Conservation (phyloP, 1,140 invertebrate genomes). For the Venustaconcha ellipsiformis region DNA sequence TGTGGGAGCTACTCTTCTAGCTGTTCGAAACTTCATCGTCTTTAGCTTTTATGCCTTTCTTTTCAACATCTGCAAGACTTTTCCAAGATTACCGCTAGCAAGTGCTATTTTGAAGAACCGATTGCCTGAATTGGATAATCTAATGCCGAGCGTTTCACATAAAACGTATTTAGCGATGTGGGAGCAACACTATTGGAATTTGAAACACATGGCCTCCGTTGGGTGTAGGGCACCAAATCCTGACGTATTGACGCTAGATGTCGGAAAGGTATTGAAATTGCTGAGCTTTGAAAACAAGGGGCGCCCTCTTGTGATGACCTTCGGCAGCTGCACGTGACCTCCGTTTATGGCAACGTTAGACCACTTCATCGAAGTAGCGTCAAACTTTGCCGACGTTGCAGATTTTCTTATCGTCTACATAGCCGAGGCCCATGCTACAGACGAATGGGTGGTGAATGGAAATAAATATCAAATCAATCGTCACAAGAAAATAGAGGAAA, state of each 20-base stretch:
- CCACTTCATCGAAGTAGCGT: slow-evolving; percentile 37
- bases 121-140: too few relatives aligned
- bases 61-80: too few relatives aligned
- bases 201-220: too few relatives aligned
- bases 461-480: slow-evolving; percentile 21
- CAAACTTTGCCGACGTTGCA: slow-evolving; percentile 28
- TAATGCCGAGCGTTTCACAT: too few relatives aligned
- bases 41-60: too few relatives aligned
- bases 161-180: too few relatives aligned
- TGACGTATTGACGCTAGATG: slow-evolving; percentile 8
- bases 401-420: slow-evolving; percentile 55
- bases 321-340: slow-evolving; percentile 56
- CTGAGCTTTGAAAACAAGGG: slow-evolving; percentile 30
- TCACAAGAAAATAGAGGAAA: slow-evolving; percentile 40
- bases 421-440: slow-evolving; percentile 45
- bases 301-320: slow-evolving; percentile 48
- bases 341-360: slow-evolving; percentile 47
- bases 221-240: slow-evolving; percentile 4
- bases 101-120: too few relatives aligned
- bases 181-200: too few relatives aligned
- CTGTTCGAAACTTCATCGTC: too few relatives aligned
- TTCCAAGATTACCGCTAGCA: too few relatives aligned
- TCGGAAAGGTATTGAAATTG: slow-evolving; percentile 12
- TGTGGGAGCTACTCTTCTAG: too few relatives aligned
- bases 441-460: slow-evolving; percentile 40